Base-by-base conservation (phyloP, 2,113 vertebrate genomes). In the Anthoscopus minutus region DNA sequence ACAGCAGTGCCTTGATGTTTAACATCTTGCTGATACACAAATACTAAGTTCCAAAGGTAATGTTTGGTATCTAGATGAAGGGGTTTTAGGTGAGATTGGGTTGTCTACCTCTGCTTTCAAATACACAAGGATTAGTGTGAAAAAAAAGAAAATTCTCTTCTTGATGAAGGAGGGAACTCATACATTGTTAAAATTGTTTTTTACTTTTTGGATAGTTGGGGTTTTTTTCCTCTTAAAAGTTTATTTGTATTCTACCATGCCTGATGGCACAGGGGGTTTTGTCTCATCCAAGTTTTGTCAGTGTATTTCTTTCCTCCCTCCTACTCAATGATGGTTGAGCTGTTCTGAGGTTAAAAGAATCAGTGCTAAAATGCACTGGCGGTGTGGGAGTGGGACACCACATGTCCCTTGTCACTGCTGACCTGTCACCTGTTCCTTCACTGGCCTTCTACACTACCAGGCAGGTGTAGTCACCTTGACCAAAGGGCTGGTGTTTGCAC, bases 371-470 rank as follows among this genome's bases (percentile, higher is more conserved):
- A 79, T 28, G 24, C n/a, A 5, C 11, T 0, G 0, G 44, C 4
- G 4, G 2, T 50, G n/a, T 73, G 22, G 31, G 38, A 21, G 15
- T 45, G 35, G 50, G 33, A 54, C 23, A 45, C 6, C 6, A 22
- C 10, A 17, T 0, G 2, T 71, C 15, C 13, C 37, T 77, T 0
- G 2, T 6, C 66, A 57, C 14, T 0, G 0, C 31, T 76, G 3
- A 2, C 20, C 40, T 61, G 30, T 78, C 23, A 30, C 37, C 67
- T 56, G 19, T 27, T 70, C 14, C 51, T 87, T 87, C 45, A 37
- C 15, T 28, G 57, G 15, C 38, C 19, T 83, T 20, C 78, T 51
- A 30, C 2, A 3, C 13, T 44, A 9, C 1, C 1, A 51, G 45
- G 42, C 27, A 66, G 8, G 17, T 45, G 30, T 13, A n/a, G 33